A percentile compares a stretch with the other conserved stretches of the same genome.
Evolutionary conservation across 2,888 invertebrate species (phyloP).

Genomic region (Epirrhoe tristata): DNA sequence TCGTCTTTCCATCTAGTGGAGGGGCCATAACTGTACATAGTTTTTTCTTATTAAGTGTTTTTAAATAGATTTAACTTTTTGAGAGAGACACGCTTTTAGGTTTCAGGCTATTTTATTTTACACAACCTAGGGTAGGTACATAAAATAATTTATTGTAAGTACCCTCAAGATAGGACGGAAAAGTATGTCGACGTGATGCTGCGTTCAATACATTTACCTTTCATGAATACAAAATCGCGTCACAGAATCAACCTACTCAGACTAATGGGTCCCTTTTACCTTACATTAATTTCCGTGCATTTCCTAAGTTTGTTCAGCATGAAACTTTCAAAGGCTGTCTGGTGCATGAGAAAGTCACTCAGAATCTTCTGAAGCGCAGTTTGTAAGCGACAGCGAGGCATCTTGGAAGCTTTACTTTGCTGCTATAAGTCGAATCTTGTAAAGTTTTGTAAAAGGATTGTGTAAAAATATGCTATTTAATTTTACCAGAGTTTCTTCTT

Average conservation of each 20-base stretch:
- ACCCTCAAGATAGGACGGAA: too few relatives aligned
- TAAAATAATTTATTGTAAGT: too few relatives aligned
- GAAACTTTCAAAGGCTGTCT: conserved; percentile 13
- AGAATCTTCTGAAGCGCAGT: not conserved
- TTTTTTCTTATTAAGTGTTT: too few relatives aligned
- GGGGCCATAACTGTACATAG: too few relatives aligned
- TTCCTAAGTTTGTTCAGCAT: conserved; percentile 8
- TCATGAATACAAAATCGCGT: conserved; percentile 11
- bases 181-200: too few relatives aligned
- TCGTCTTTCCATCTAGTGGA: too few relatives aligned
- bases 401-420: not conserved
- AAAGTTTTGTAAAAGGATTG: too few relatives aligned
- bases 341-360: not conserved
- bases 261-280: conserved; percentile 15
- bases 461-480: not conserved
- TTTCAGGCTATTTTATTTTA: too few relatives aligned
- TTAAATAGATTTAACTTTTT: too few relatives aligned
- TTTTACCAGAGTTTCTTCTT: not conserved
- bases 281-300: conserved; percentile 1
- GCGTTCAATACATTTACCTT: not conserved
- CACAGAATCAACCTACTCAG: conserved; percentile 6
- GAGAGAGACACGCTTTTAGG: too few relatives aligned
- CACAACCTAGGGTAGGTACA: too few relatives aligned
- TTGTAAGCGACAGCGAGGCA: not conserved
- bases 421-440: too few relatives aligned